Evolutionary conservation across 2,797 vertebrate genomes (phyloP).

Genomic region (Buceros bicornis): DNA sequence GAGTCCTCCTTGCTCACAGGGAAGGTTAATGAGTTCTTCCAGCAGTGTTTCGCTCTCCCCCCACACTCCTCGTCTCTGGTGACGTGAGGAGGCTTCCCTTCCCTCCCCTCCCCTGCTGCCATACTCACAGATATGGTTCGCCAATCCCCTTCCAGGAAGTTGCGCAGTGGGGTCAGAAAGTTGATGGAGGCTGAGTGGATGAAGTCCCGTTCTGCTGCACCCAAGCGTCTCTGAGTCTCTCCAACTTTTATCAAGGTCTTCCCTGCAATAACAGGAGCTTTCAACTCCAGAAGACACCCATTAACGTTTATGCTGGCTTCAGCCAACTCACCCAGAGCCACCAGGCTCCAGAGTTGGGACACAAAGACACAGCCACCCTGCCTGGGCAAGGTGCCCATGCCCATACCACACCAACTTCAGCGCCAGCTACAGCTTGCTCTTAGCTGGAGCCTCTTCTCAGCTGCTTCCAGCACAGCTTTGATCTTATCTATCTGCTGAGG

Average conservation of each 20-base stretch:
- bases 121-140: conserved; percentile 91
- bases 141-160: conserved; percentile 97
- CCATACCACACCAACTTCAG: not conserved
- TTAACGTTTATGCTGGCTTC: not conserved
- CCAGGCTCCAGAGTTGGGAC: not conserved
- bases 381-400: not conserved
- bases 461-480: conserved; percentile 13
- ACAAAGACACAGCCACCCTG: not conserved
- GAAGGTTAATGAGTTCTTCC: not conserved
- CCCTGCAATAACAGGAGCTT: conserved; percentile 78
- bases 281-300: not conserved
- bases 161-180: conserved; percentile 91
- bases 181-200: conserved; percentile 89
- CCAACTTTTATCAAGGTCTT: conserved; percentile 91
- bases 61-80: rapidly evolving
- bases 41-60: not conserved
- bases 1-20: not conserved
- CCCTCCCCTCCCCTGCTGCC: not conserved
- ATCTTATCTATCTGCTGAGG: conserved; percentile 23
- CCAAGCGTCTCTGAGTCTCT: conserved; percentile 89
- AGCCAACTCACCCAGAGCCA: not conserved
- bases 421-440: not conserved
- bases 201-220: conserved; percentile 89
- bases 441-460: not conserved
- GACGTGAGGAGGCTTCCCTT: rapidly evolving